Evolutionary conservation across 2,888 invertebrate species (phyloP).

Genomic region (Leptopilina myrica): DNA sequence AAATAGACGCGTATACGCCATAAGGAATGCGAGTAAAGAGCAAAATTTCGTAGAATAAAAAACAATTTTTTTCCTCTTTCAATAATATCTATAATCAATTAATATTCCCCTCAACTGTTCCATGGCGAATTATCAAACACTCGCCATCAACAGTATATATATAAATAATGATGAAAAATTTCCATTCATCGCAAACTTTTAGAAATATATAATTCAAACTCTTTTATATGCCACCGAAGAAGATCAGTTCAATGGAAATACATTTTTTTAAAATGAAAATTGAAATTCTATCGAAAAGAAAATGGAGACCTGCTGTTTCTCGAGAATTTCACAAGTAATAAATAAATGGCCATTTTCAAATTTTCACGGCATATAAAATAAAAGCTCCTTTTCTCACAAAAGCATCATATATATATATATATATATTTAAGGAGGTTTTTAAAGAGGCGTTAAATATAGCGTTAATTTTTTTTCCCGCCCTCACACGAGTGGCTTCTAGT

Average conservation of each 20-base stretch:
- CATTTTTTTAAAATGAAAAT: slow-evolving; percentile 38
- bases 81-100: not conserved
- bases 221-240: slow-evolving; percentile 31
- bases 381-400: slow-evolving; percentile 21
- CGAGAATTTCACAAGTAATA: slow-evolving; percentile 30
- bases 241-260: slow-evolving; percentile 46
- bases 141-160: not conserved
- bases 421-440: slow-evolving; percentile 2
- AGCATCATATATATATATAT: not conserved
- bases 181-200: not conserved
- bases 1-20: no score
- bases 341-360: slow-evolving; percentile 10
- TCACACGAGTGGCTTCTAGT: slow-evolving; percentile 17
- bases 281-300: slow-evolving; percentile 4
- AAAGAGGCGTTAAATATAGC: slow-evolving; percentile 23
- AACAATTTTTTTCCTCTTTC: not conserved
- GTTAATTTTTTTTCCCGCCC: slow-evolving; percentile 25
- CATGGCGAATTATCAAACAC: not conserved
- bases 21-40: no score
- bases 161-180: slow-evolving; percentile 1
- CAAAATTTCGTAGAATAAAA: not conserved
- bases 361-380: slow-evolving; percentile 30
- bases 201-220: slow-evolving; percentile 11
- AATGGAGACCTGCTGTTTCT: slow-evolving; percentile 18
- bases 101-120: not conserved